Evolutionary conservation across 2,113 vertebrate genomes (phyloP), one percentile per base, ranked within the genome.

Genomic region (Tenrec ecaudatus): DNA sequence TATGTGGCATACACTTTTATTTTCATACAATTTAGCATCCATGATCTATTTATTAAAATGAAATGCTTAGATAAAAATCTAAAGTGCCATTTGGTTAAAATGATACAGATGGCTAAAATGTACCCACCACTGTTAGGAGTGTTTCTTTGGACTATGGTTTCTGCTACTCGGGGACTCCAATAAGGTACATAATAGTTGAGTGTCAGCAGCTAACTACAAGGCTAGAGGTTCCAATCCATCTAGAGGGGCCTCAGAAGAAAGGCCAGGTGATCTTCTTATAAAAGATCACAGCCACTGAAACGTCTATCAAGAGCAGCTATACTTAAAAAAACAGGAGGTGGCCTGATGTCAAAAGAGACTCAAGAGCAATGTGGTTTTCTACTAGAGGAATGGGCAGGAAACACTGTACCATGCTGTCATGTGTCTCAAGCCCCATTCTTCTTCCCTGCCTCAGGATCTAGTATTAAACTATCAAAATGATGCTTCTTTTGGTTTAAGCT

Each of bases 1-100:
- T 88, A 75, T 68, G 90, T 93, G 94, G 98, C 98, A 95, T 95
- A 98, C 91, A 98, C 38, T 97, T 98, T 98, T 97, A 98, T 98
- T 97, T 97, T 98, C 97, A 97, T 97, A 97, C 95, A 98, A 98
- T 96, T 97, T 97, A 53, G 47, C 47, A 53, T 94, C 95, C 96
- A 96, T 96, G 91, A 97, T 97, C 97, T 94, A 76, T 86, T 93
- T 66, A 93, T 95, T 97, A 53, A 53, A 53, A 53, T 95, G 97
- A 97, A 98, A 97, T 93, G 75, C 95, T 97, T 92, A 95, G 92
- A 96, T 87, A 96, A 96, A 96, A 96, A 93, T 95, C 96, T 97
- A 80, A 96, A 2, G 58, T 96, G 95, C 92, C 95, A 92, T 66
- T 95, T 91, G 93, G 75, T 93, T 94, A 92, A 94, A 78, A 95